Base-by-base conservation (phyloP, 53 echinoderm and acorn worm genomes). In the Henricia sp. region DNA sequence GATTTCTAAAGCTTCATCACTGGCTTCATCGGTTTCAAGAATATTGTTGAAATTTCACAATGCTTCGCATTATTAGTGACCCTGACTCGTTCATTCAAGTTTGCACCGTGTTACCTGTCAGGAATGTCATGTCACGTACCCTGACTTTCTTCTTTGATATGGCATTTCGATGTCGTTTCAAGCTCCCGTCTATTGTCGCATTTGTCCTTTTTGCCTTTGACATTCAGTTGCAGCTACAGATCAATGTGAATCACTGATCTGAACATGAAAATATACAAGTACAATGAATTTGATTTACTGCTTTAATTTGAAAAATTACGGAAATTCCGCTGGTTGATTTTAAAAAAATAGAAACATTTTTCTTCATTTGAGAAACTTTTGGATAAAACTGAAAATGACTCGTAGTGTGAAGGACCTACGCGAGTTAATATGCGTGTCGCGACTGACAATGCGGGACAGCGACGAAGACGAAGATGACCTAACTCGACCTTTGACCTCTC, bases 91-190 rank as follows among this genome's bases (percentile, higher is more conserved):
- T 44, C 20, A 48, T 80, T 46, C 80, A 62, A 30, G 48, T 80
- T 80, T 62, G 29, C 11, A 27, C 80, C 28, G n/a, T 3, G 14
- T 32, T 80, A 12, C 80, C 65, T 6, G 64, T 64, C 30, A 80
- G 48, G 39, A 35, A 71, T 3, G 19, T 90, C 24, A 39, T 99
- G 52, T 88, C 99, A 44, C 90, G 95, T 57, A 95, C 94, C 25
- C 76, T 99, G 72, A 75, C 83, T 62, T 99, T 99, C 84, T 90
- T 99, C 75, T 99, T 99, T 78, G 88, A 99, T 42, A 72, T 99
- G 48, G 99, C 99, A n/a, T 99, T 88, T 73, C 88, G 84, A 42
- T 95, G 92, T 42, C 90, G 92, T 26, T 85, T 95, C 82, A 90
- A 88, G 72, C 92, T 99, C 50, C 99, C 99, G 3, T 88, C 92